A percentile compares a stretch with the other conserved stretches of the same genome.
Evolutionary conservation across 2,113 vertebrate genomes (phyloP).

Genomic region (Redunca redunca): DNA sequence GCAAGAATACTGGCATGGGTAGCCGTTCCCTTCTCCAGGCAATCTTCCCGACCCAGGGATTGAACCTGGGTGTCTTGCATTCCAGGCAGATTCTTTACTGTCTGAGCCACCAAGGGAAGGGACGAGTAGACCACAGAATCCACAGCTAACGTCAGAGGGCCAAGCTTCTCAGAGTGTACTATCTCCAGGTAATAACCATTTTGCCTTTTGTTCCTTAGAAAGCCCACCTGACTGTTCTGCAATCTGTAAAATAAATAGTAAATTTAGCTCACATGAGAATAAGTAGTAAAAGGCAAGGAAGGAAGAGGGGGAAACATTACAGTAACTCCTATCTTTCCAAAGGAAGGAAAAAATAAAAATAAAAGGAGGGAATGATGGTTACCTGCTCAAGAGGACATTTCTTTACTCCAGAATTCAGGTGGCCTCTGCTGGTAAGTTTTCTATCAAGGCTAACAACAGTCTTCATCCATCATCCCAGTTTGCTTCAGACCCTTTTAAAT

Average conservation of each 20-base stretch:
- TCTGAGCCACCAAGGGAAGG: background rate
- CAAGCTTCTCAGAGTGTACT: background rate
- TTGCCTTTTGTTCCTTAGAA: background rate
- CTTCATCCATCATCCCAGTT: background rate
- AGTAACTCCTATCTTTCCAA: background rate
- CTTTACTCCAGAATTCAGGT: background rate
- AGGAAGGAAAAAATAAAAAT: background rate
- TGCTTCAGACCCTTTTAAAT: background rate
- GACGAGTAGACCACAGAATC: background rate
- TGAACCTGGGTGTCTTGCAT: background rate
- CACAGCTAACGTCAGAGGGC: background rate
- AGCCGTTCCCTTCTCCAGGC: background rate
- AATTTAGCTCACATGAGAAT: background rate
- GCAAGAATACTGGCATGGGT: background rate
- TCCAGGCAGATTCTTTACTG: background rate
- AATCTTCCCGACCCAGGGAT: background rate
- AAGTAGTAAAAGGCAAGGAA: background rate
- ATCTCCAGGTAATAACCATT: background rate
- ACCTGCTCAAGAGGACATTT: background rate
- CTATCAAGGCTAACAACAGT: background rate
- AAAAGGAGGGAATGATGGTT: background rate
- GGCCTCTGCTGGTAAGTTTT: background rate
- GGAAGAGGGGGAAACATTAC: background rate
- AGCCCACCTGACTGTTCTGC: background rate
- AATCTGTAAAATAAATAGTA: background rate